Evolutionary conservation across 2,113 vertebrate species (phyloP).

Genomic region (Brachyhypopomus gauderio): DNA sequence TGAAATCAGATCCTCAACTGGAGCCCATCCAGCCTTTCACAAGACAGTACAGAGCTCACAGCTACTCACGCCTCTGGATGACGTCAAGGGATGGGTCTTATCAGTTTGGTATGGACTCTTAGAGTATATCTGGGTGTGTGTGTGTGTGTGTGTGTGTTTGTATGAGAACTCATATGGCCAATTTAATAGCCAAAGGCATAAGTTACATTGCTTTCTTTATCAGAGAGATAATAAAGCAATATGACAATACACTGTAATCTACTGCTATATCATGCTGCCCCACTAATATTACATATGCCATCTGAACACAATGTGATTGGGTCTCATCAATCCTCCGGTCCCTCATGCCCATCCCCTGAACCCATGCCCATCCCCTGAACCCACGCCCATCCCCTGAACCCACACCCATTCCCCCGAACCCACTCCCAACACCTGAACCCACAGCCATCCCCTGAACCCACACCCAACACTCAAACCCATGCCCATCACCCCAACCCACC

Average conservation of each 20-base stretch:
- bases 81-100: slow-evolving; percentile 7
- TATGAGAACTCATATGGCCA: not conserved
- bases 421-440: not conserved
- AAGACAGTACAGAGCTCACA: slow-evolving; percentile 31
- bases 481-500: no score
- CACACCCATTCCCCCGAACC: not conserved
- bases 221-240: not conserved
- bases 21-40: slow-evolving; percentile 34
- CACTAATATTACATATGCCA: not conserved
- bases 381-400: not conserved
- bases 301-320: slow-evolving; percentile 1
- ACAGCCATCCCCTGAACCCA: no score
- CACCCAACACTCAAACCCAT: no score
- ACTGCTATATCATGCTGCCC: not conserved
- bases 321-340: not conserved
- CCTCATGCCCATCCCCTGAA: no score
- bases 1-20: slow-evolving; percentile 53
- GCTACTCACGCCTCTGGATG: not conserved
- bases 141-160: not conserved
- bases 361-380: not conserved
- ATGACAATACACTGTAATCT: slow-evolving; percentile 8
- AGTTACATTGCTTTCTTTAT: not conserved
- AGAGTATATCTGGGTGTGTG: not conserved
- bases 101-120: not conserved
- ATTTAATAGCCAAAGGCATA: not conserved